Conservation (phyloP, 1,140 invertebrate genomes). For the Lysiphlebus fabarum region DNA sequence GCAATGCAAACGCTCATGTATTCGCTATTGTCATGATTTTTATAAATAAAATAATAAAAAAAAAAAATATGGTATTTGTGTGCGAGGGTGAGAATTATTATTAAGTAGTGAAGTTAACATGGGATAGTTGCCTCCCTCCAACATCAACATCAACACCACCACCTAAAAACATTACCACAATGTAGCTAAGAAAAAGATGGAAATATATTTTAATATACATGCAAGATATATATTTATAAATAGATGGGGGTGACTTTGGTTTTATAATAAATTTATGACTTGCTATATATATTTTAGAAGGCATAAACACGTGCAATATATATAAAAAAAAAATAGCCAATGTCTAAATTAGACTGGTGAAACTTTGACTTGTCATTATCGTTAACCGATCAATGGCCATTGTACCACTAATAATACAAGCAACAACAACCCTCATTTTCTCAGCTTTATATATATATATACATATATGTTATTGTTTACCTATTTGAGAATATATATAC, state of each 20-base stretch:
- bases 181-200: too few species aligned
- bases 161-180: too few species aligned
- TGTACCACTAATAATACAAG: too few species aligned
- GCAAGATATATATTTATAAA: background rate
- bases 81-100: slow-evolving; percentile 22
- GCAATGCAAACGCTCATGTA: slow-evolving; percentile 11
- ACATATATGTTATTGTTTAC: too few species aligned
- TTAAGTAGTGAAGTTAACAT: slow-evolving; percentile 13
- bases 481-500: too few species aligned
- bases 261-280: background rate
- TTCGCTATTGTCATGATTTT: slow-evolving; percentile 20
- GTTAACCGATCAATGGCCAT: slow-evolving; percentile 13
- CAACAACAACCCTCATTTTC: too few species aligned
- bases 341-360: slow-evolving; percentile 10
- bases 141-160: too few species aligned
- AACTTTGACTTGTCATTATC: slow-evolving; percentile 14
- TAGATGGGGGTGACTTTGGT: slow-evolving; percentile 5
- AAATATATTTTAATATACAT: background rate
- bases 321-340: background rate
- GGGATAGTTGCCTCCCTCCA: too few species aligned
- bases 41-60: background rate
- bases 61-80: background rate
- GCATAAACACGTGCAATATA: too few species aligned
- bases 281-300: too few species aligned
- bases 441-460: too few species aligned